Evolutionary conservation across 2,797 vertebrate species (phyloP), one percentile per base, ranked within the genome.

Genomic region (Dicrostonyx torquatus): DNA sequence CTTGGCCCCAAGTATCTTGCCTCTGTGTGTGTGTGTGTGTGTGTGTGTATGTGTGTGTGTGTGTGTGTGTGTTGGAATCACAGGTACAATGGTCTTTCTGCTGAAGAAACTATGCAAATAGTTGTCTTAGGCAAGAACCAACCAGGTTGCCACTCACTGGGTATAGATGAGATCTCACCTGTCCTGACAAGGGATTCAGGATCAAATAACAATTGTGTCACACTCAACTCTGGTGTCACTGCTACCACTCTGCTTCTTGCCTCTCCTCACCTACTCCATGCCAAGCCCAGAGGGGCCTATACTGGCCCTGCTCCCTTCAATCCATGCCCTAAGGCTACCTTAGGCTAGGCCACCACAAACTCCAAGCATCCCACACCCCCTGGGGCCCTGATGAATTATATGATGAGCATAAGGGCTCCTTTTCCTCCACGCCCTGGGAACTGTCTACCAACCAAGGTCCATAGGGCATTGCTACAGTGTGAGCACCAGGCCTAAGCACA

Each of bases 371-470:
- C 8, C 34, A 24, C 29, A 34, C 24, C 76, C 12, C 8, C 3
- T 68, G 26, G 9, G 29, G 15, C 9, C 37, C 58, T 50, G 13
- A 22, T 29, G 79, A 79, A 31, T 9, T 15, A 66, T 73, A 45
- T 2, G 26, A 17, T 0, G n/a, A 77, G 40, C 10, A 9, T 64
- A 60, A 34, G 53, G n/a, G 12, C 1, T 20, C 10, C 37, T 29
- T 64, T 18, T 14, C 64, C 60, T 50, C 43, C 0, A 1, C 31
- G 20, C 29, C 31, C 37, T 72, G 20, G 2, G 58, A 83, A 20
- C n/a, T 40, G 0, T 0, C 50, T 64, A 6, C 4, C 29, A 37
- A 29, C 1, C 6, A 8, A 1, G 13, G 53, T 45, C 64, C 78
- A 48, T 17, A n/a, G 31, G 64, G 45, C 20, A 34, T 15, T 55